These are phyloP conservation scores for Nephotettix cincticeps DNA, from an alignment of 1,140 invertebrate species.

Conservation along the genomic window DNA sequence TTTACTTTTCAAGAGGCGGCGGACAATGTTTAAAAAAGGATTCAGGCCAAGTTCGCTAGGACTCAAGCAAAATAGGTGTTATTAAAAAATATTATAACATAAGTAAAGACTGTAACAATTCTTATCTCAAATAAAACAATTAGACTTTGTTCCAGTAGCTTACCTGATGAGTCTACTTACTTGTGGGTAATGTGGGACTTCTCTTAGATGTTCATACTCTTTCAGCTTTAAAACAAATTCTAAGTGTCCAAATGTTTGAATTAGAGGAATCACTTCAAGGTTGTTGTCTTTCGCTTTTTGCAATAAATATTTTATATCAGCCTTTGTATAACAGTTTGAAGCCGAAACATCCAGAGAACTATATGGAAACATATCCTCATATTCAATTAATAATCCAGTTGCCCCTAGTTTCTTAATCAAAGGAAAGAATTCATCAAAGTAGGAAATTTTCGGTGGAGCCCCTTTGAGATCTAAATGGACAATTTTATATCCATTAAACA, in stretches of 20 bases:
- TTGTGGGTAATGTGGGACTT: constrained; percentile 54
- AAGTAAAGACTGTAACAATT: too few species aligned
- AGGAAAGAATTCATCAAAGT: constrained; percentile 53
- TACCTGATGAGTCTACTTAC: constrained; percentile 36
- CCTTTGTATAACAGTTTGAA: constrained; percentile 48
- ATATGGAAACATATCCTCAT: constrained; percentile 58
- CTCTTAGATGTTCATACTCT: constrained; percentile 54
- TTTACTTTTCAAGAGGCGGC: too few species aligned
- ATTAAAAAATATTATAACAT: too few species aligned
- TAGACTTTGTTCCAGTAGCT: too few species aligned
- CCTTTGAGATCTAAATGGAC: constrained; percentile 41
- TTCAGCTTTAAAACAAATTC: constrained; percentile 62
- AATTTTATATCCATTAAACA: constrained; percentile 24
- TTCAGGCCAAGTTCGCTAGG: too few species aligned
- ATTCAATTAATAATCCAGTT: constrained; percentile 54
- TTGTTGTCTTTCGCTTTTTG: constrained; percentile 18
- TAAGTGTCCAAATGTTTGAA: constrained; percentile 70
- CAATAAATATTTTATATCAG: constrained; percentile 32
- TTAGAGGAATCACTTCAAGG: constrained; percentile 60
- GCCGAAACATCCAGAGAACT: constrained; percentile 45
- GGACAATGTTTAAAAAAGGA: too few species aligned
- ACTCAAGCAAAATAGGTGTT: too few species aligned
- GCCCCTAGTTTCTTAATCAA: constrained; percentile 55
- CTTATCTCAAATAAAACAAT: too few species aligned
- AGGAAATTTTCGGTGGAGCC: constrained; percentile 53